Evolutionary conservation across 2,888 invertebrate species (phyloP).

Genomic region (Drosophila formosana): DNA sequence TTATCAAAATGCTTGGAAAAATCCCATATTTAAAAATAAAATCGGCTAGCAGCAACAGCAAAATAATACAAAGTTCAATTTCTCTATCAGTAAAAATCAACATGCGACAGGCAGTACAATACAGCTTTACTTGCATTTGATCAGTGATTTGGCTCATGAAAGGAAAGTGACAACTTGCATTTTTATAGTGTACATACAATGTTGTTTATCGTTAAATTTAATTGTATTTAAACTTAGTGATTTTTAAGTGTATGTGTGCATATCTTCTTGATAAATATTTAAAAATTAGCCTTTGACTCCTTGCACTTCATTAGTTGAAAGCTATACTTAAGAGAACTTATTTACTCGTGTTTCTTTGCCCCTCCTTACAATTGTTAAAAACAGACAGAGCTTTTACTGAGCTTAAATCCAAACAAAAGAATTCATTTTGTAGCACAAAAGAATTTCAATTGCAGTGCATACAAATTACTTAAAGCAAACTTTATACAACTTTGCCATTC

Average conservation of each 20-base stretch:
- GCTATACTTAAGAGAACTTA: constrained; percentile 57
- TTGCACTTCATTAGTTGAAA: constrained; percentile 71
- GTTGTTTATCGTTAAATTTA: too few relatives aligned
- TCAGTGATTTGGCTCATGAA: background rate
- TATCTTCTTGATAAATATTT: constrained; percentile 7
- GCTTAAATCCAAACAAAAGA: constrained; percentile 68
- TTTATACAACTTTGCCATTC: constrained; percentile 56
- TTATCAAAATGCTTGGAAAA: constrained; percentile 43
- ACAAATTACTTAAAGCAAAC: constrained; percentile 76
- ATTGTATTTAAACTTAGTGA: too few relatives aligned
- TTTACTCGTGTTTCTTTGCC: constrained; percentile 38
- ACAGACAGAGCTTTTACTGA: constrained; percentile 16
- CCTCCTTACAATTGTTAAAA: constrained; percentile 2
- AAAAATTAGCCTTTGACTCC: constrained; percentile 26
- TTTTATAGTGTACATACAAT: too few relatives aligned
- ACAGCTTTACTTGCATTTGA: constrained; percentile 42
- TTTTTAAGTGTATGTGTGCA: too few relatives aligned
- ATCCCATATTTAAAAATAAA: constrained; percentile 66
- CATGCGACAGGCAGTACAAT: background rate
- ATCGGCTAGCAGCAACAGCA: constrained; percentile 45
- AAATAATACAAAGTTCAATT: constrained; percentile 7
- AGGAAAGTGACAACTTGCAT: background rate
- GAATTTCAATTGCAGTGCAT: constrained; percentile 75
- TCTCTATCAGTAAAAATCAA: constrained; percentile 31
- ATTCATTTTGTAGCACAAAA: constrained; percentile 70